phyloP scores from a whole-genome alignment of 2,113 vertebrate genomes.

The Scomber japonicus region DNA sequence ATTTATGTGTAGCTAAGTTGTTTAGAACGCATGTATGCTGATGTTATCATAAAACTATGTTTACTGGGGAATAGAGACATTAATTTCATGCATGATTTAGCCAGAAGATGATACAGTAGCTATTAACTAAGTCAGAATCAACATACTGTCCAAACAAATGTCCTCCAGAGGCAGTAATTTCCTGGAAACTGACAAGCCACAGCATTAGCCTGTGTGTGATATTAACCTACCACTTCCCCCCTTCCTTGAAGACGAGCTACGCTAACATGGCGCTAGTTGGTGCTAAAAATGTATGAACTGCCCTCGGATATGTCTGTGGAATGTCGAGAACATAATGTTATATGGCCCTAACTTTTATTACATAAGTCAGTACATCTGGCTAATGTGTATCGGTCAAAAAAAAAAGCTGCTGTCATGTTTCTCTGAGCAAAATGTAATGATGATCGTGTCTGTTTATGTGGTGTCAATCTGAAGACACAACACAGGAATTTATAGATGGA shows the following conservation, averaged over 20 bases:
- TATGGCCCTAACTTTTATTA: slow-evolving; percentile 28
- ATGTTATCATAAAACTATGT: slow-evolving; percentile 59
- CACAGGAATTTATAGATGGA: not conserved
- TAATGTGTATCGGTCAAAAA: slow-evolving; percentile 22
- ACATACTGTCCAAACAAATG: slow-evolving; percentile 58
- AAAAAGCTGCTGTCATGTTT: slow-evolving; percentile 17
- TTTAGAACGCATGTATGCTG: slow-evolving; percentile 47
- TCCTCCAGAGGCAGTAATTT: slow-evolving; percentile 43
- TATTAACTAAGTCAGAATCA: slow-evolving; percentile 52
- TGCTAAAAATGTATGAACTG: slow-evolving; percentile 54
- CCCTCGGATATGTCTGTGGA: slow-evolving; percentile 23
- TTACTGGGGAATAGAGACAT: slow-evolving; percentile 48
- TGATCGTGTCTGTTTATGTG: slow-evolving; percentile 3
- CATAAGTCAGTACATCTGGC: slow-evolving; percentile 29
- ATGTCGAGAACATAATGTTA: slow-evolving; percentile 43
- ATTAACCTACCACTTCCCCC: slow-evolving; percentile 30
- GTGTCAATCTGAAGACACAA: slow-evolving; percentile 11
- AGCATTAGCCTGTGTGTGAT: slow-evolving; percentile 29
- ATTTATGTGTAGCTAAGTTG: slow-evolving; percentile 37
- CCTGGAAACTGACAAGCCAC: slow-evolving; percentile 30
- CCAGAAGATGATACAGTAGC: slow-evolving; percentile 44
- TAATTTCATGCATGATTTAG: slow-evolving; percentile 64
- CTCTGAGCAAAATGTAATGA: slow-evolving; percentile 2
- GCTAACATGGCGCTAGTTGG: slow-evolving; percentile 24
- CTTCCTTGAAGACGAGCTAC: slow-evolving; percentile 34